A percentile compares a stretch with the other conserved stretches of the same genome.
Conservation (phyloP, 2,113 vertebrate species). For the Lagopus leucura region DNA sequence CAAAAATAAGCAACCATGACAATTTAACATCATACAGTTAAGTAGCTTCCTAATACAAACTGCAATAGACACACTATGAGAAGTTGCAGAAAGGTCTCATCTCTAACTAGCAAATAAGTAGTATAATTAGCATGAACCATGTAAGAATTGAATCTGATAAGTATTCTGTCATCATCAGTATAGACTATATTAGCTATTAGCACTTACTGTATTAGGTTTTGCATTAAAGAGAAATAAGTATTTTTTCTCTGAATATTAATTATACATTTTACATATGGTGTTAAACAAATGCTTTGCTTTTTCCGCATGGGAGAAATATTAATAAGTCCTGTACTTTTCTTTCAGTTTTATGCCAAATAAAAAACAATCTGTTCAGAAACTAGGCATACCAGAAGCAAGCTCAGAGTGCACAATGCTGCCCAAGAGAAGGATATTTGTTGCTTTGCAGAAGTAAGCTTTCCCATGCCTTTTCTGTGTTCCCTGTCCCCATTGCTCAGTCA, state of each 20-base stretch:
- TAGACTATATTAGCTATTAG: neutral
- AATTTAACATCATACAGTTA: neutral
- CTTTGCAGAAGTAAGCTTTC: neutral
- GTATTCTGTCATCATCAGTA: neutral
- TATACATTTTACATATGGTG: neutral
- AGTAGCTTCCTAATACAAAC: neutral
- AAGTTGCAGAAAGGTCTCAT: neutral
- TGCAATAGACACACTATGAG: neutral
- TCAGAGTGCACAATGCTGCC: neutral
- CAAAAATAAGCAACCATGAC: neutral
- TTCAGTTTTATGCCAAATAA: neutral
- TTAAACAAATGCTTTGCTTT: neutral
- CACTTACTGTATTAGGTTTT: neutral
- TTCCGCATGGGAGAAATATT: neutral
- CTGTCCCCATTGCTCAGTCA: neutral
- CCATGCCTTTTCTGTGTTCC: neutral
- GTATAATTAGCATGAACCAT: neutral
- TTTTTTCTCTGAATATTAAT: neutral
- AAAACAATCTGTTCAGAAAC: neutral
- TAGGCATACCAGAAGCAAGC: neutral
- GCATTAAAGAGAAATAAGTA: neutral
- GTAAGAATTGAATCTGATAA: neutral
- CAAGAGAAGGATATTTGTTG: neutral
- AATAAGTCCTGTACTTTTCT: neutral
- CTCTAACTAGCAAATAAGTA: constrained; percentile 27